These are phyloP conservation scores for Colossoma macropomum DNA, from an alignment of 2,113 vertebrate species.

Conservation along the genomic window DNA sequence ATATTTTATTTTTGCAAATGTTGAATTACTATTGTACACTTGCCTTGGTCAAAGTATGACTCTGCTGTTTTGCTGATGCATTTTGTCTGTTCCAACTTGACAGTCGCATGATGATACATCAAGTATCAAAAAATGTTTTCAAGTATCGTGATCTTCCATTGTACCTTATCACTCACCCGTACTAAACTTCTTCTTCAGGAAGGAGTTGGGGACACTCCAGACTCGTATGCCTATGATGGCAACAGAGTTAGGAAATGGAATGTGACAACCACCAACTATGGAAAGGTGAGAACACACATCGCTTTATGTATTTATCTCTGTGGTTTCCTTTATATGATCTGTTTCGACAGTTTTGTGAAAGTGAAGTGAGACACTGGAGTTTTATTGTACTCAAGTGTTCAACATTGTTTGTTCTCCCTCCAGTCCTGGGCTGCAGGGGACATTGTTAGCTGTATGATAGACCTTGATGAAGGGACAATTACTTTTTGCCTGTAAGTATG, in stretches of 20 bases:
- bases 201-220: constrained; percentile 93
- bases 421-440: constrained; percentile 98
- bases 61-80: too few species aligned
- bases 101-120: too few species aligned
- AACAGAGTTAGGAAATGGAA: constrained; percentile 99
- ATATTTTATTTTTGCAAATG: too few species aligned
- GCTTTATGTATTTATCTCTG: neutral
- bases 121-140: too few species aligned
- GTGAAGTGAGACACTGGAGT: neutral
- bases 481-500: constrained; percentile 92
- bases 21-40: too few species aligned
- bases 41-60: too few species aligned
- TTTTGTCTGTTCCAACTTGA: too few species aligned
- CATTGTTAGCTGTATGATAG: constrained; percentile 96
- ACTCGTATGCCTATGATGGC: constrained; percentile 96
- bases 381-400: neutral
- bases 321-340: neutral
- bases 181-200: constrained; percentile 77
- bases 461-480: constrained; percentile 93
- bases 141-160: too few species aligned
- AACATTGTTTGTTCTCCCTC: constrained; percentile 8
- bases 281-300: constrained; percentile 83
- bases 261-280: constrained; percentile 95
- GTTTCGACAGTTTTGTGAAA: too few species aligned
- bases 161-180: too few species aligned